Evolutionary conservation across 2,113 vertebrate genomes (phyloP).

Genomic region (Amia ocellicauda): DNA sequence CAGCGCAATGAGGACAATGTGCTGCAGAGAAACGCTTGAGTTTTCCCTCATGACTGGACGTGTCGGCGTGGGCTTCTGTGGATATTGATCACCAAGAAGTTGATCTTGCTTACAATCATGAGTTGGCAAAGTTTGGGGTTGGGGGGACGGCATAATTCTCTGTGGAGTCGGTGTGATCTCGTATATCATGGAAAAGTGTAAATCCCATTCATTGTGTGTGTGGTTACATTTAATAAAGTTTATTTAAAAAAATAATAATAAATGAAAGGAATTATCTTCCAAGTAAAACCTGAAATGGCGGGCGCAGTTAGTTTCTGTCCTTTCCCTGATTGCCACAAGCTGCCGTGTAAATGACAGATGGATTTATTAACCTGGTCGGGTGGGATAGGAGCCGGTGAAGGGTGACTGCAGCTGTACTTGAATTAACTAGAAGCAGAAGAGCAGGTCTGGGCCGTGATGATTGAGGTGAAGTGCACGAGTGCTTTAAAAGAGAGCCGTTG

Average conservation of each 20-base stretch:
- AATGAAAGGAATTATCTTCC: neutral
- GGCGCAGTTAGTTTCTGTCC: neutral
- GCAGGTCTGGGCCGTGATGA: no score
- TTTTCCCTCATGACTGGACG: neutral
- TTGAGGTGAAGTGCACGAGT: no score
- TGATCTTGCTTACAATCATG: neutral
- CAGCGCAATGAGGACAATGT: neutral
- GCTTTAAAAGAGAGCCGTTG: no score
- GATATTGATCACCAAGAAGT: neutral
- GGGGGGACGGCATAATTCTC: no score
- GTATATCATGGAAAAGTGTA: conserved; percentile 23
- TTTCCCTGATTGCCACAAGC: no score
- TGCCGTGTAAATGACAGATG: neutral
- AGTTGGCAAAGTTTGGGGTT: no score
- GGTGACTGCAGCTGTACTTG: no score
- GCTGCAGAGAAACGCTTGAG: neutral
- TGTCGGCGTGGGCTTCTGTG: conserved; percentile 6
- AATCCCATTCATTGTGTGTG: neutral
- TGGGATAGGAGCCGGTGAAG: no score
- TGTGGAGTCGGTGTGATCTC: neutral
- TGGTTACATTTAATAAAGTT: conserved; percentile 24
- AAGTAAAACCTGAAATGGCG: neutral
- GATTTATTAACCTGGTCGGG: no score
- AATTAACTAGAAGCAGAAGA: no score
- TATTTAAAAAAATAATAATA: conserved; percentile 12